Percentiles rank a stretch among this genome's conserved stretches.
Evolutionary conservation across 2,113 vertebrate genomes (phyloP).

Genomic region (Seriola dumerili): DNA sequence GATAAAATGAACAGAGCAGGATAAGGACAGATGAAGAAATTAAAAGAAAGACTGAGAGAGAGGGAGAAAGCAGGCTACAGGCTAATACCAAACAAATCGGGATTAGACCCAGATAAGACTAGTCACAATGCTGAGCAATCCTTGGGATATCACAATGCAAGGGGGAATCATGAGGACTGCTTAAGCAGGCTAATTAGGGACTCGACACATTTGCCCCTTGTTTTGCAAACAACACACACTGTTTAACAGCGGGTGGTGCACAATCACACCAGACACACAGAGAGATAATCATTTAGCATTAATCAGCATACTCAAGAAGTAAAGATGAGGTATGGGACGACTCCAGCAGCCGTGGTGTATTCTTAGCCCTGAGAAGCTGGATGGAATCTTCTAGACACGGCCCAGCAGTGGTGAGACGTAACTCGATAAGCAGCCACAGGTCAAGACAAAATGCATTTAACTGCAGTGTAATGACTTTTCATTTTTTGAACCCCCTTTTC

Average conservation of each 20-base stretch:
- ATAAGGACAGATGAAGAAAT: constrained; percentile 50
- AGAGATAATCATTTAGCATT: constrained; percentile 69
- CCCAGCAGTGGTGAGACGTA: constrained; percentile 24
- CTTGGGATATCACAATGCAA: constrained; percentile 70
- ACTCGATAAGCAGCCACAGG: constrained; percentile 56
- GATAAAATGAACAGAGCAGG: constrained; percentile 47
- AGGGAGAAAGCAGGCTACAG: constrained; percentile 40
- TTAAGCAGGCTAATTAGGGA: constrained; percentile 74
- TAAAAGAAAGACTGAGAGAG: constrained; percentile 37
- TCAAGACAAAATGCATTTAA: constrained; percentile 62
- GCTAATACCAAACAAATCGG: constrained; percentile 79
- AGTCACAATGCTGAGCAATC: constrained; percentile 80
- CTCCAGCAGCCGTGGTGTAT: constrained; percentile 27
- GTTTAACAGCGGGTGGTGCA: constrained; percentile 74
- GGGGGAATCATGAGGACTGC: constrained; percentile 73
- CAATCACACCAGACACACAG: constrained; percentile 69
- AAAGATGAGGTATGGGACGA: constrained; percentile 45
- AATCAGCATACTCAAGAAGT: constrained; percentile 53
- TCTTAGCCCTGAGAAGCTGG: constrained; percentile 36
- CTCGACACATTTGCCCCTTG: constrained; percentile 73
- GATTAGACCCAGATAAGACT: constrained; percentile 81
- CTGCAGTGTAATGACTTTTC: constrained; percentile 60
- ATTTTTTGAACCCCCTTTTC: constrained; percentile 32
- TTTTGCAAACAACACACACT: constrained; percentile 78
- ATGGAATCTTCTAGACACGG: constrained; percentile 29